Evolutionary conservation across 2,888 invertebrate genomes (phyloP), one percentile per base, ranked within the genome.

Genomic region (Ceramica pisi): DNA sequence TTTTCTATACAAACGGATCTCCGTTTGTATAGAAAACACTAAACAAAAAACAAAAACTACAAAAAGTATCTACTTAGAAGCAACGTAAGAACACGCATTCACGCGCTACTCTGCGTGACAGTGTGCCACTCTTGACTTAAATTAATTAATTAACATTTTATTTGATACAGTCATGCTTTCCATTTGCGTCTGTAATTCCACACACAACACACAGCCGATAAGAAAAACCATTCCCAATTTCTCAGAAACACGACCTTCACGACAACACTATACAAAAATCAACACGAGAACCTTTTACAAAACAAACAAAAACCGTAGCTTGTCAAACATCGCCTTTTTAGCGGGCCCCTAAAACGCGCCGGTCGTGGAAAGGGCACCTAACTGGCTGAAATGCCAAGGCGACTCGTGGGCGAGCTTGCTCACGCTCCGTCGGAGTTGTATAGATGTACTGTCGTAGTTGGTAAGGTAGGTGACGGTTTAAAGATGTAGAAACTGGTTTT

Each of bases 381-480:
- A 81, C 78, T 71, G 31, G n/a, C 56, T 69, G 44, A 81, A 81
- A 81, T 79, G 81, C 73, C 81, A 81, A 82, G 83, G 81, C 67
- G 60, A 81, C 2, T 7, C 59, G 75, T 82, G 75, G 80, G 83
- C 63, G 75, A 57, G 41, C 35, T 31, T 10, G 38, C 68, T 77
- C 41, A 61, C 60, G 60, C 46, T 51, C 50, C 41, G 44, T 14
- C 23, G 23, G 68, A 56, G 55, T 64, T 61, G 59, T 59, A 61
- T 67, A 56, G 59, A n/a, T 3, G 14, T 41, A 41, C 31, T 59
- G 51, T 23, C 57, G n/a, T 31, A 57, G 50, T 38, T 46, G 50
- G 16, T 10, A 14, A 57, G 57, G 12, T n/a, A 63, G 51, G 31
- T 59, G 55, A n/a, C 63, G 23, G 38, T 14, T 21, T 46, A 21